Evolutionary conservation across 2,797 vertebrate species (phyloP).

Genomic region (Poeciliopsis presidionis): DNA sequence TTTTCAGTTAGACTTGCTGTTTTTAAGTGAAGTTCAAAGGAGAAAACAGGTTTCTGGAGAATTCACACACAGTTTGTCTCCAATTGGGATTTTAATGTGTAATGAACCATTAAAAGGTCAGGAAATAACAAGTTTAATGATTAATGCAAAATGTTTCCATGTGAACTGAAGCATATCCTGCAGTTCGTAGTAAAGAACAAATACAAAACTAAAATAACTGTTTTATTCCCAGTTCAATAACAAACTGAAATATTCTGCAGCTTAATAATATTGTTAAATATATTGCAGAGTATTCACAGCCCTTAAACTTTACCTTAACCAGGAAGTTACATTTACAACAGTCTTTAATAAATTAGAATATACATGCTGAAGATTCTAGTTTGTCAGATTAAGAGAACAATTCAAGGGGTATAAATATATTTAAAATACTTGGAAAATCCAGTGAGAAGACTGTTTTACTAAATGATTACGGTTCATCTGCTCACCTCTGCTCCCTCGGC

Average conservation of each 20-base stretch:
- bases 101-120: background rate
- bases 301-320: background rate
- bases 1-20: background rate
- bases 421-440: no score
- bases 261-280: background rate
- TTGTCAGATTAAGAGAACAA: no score
- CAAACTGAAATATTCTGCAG: background rate
- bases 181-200: background rate
- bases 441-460: background rate
- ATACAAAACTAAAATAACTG: background rate
- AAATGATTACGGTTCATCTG: background rate
- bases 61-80: background rate
- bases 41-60: background rate
- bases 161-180: background rate
- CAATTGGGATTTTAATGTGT: background rate
- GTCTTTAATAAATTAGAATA: no score
- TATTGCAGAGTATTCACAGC: background rate
- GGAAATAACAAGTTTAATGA: constrained; percentile 3
- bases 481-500: constrained; percentile 92
- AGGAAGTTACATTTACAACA: background rate
- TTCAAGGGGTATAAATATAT: no score
- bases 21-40: background rate
- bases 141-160: background rate
- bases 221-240: background rate
- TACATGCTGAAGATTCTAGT: no score